A percentile compares a stretch with the other conserved stretches of the same genome.
Evolutionary conservation across 2,797 vertebrate genomes (phyloP).

Genomic region (Myripristis murdjan): DNA sequence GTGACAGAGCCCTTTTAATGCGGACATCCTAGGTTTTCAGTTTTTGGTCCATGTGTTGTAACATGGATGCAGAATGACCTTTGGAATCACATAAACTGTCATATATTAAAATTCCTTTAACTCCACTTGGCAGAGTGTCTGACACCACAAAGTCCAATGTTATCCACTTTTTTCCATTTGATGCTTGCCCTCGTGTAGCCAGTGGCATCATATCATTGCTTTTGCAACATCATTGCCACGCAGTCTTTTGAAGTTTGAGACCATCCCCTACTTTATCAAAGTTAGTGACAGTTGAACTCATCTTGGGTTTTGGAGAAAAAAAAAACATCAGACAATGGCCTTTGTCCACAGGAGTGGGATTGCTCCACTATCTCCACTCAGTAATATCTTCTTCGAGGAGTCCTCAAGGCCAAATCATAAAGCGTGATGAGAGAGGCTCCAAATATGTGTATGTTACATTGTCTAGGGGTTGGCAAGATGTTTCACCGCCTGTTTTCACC

Average conservation of each 20-base stretch:
- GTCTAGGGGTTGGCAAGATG: slow-evolving; percentile 30
- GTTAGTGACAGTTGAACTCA: slow-evolving; percentile 58
- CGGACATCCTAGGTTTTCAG: not conserved
- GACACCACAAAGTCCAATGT: slow-evolving; percentile 58
- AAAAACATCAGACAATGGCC: slow-evolving; percentile 68
- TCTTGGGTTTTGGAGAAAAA: slow-evolving; percentile 63
- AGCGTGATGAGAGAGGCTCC: slow-evolving; percentile 41
- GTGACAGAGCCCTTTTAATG: slow-evolving; percentile 3
- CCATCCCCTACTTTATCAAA: slow-evolving; percentile 67
- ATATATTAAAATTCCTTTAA: slow-evolving; percentile 44
- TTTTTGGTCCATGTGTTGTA: slow-evolving; percentile 5
- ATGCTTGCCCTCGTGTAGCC: slow-evolving; percentile 10
- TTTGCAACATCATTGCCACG: slow-evolving; percentile 66
- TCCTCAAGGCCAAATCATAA: slow-evolving; percentile 69
- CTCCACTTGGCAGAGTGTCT: slow-evolving; percentile 47
- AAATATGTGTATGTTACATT: slow-evolving; percentile 64
- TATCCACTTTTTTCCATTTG: slow-evolving; percentile 23
- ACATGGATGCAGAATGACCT: slow-evolving; percentile 29
- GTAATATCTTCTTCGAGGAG: slow-evolving; percentile 65
- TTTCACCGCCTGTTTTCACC: slow-evolving; percentile 22
- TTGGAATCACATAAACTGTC: slow-evolving; percentile 47
- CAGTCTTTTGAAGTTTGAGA: slow-evolving; percentile 68
- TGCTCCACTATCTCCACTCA: slow-evolving; percentile 68
- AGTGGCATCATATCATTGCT: slow-evolving; percentile 55
- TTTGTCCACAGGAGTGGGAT: slow-evolving; percentile 74